Evolutionary conservation across 2,797 vertebrate genomes (phyloP).

Genomic region (Sternarchorhynchus goeldii): DNA sequence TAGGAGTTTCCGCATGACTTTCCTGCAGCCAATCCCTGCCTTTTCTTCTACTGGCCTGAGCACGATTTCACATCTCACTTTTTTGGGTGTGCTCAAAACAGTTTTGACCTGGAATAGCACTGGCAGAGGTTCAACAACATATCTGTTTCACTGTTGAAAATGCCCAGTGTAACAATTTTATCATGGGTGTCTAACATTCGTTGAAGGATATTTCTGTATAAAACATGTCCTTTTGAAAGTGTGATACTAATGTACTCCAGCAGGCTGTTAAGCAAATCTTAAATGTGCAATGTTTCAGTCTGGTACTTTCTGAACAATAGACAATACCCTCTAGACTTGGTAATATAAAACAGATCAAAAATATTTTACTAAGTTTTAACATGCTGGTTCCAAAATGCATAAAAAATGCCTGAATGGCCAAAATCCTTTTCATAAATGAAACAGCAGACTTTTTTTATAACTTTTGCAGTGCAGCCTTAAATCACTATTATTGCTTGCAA

Average conservation of each 20-base stretch:
- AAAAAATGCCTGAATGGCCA: conserved; percentile 15
- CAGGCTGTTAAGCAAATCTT: conserved; percentile 5
- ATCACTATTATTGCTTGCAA: neutral
- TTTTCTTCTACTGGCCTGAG: conserved; percentile 62
- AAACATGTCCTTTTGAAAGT: conserved; percentile 9
- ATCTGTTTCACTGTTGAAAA: conserved; percentile 9
- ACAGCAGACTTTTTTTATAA: conserved; percentile 8
- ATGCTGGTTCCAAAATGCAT: neutral
- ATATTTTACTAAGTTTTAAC: conserved; percentile 5
- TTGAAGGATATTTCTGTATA: neutral
- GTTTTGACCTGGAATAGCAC: conserved; percentile 35
- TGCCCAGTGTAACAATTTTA: conserved; percentile 9
- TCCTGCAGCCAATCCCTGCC: conserved; percentile 66
- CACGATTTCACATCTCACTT: conserved; percentile 57
- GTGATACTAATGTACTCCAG: conserved; percentile 21
- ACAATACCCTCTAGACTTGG: conserved; percentile 31
- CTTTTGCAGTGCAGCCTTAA: neutral
- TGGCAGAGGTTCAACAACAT: conserved; percentile 3
- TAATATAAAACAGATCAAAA: conserved; percentile 21
- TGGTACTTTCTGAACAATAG: conserved; percentile 35
- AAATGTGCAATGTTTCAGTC: conserved; percentile 31
- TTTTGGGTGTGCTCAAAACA: neutral
- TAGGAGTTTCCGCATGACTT: conserved; percentile 67
- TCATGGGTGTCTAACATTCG: neutral
- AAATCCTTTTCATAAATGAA: neutral